Evolutionary conservation across 2,113 vertebrate genomes (phyloP), one percentile per base, ranked within the genome.

Genomic region (Corythoichthys intestinalis): DNA sequence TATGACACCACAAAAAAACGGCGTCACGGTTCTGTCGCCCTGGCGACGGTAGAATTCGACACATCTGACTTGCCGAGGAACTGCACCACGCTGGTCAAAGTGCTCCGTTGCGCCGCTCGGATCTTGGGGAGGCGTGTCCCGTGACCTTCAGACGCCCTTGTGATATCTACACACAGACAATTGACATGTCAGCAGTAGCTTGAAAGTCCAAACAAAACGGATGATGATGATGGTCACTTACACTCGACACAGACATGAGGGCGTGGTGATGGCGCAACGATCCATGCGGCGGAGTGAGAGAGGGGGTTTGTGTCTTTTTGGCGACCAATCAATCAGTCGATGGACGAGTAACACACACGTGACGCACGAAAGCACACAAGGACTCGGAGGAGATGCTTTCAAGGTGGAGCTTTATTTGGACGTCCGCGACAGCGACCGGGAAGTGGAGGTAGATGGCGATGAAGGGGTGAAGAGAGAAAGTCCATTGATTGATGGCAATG

Each of bases 61-160:
- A 63, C 35, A 39, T 70, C 54, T 48, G 37, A 59, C 75, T 86
- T 91, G 98, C 96, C 96, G 87, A 97, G 92, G 89, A 95, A 98
- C 86, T 95, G 95, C 89, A 98, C 92, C 80, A 98, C 93, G 83
- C 94, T 97, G 73, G 94, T 94, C 86, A 98, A 91, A 77, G 96
- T 95, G 73, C 95, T 97, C 87, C 96, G 93, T 66, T 87, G 90
- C 82, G 91, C 90, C 54, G 92, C 94, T 91, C 94, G 94, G 86
- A 93, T 93, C 92, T 94, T 95, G 87, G 94, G 91, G 44, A 94
- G 94, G 76, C 93, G 94, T 61, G 93, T 93, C 81, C 93, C 94
- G 80, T 93, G 90, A 67, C 94, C 92, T 67, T 96, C 95, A 39
- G 93, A 94, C 79, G 93, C 94, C 86, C 94, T 94, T 88, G 95